Conservation (phyloP, 2,113 vertebrate species). For the Scartelaos histophorus region DNA sequence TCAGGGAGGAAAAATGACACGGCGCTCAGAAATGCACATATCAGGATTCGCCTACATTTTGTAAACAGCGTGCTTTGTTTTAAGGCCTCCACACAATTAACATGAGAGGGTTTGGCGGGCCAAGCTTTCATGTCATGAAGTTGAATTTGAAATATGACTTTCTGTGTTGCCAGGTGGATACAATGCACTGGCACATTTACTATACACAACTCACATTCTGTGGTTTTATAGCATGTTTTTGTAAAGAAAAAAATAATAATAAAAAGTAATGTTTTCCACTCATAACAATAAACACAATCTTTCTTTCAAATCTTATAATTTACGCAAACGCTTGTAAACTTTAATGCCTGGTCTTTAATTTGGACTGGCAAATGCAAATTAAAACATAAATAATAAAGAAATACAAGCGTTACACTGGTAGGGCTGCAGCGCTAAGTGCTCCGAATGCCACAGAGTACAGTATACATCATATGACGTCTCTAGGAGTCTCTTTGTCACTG, state of each 20-base stretch:
- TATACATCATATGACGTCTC: constrained; percentile 5
- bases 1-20: constrained; percentile 70
- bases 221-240: constrained; percentile 27
- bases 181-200: constrained; percentile 27
- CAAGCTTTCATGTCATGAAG: constrained; percentile 61
- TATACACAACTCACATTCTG: constrained; percentile 25
- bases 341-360: constrained; percentile 60
- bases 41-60: constrained; percentile 76
- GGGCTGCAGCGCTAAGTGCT: constrained; percentile 40
- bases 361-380: constrained; percentile 34
- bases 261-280: constrained; percentile 6
- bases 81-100: constrained; percentile 70
- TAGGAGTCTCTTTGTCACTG: constrained; percentile 10
- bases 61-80: constrained; percentile 71
- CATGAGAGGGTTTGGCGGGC: constrained; percentile 64
- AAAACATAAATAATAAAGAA: constrained; percentile 63
- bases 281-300: constrained; percentile 12
- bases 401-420: constrained; percentile 43
- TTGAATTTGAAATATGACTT: constrained; percentile 57
- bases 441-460: constrained; percentile 15
- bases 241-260: constrained; percentile 15
- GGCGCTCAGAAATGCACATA: constrained; percentile 74
- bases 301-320: constrained; percentile 59
- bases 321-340: constrained; percentile 59
- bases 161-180: constrained; percentile 48